Conservation (phyloP, 2,888 invertebrate genomes). For the Rotaria sp. region DNA sequence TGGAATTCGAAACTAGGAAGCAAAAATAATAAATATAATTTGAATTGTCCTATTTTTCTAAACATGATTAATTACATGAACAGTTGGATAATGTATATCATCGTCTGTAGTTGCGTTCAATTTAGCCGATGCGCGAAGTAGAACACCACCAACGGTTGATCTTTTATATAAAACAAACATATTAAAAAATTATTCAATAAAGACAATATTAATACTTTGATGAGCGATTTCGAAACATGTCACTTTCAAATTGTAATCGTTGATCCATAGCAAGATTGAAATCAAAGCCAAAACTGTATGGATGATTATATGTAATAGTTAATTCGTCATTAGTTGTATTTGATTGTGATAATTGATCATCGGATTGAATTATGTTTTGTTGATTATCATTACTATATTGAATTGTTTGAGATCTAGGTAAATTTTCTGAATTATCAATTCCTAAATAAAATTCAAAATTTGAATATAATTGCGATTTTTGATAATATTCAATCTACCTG, state of each 20-base stretch:
- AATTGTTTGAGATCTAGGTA: neutral
- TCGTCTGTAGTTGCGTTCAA: neutral
- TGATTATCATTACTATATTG: neutral
- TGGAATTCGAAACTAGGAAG: neutral
- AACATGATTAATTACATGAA: neutral
- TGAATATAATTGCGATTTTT: neutral
- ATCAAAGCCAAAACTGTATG: neutral
- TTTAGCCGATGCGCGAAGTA: neutral
- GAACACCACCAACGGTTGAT: neutral
- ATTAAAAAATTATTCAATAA: neutral
- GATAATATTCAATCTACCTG: neutral
- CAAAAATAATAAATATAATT: neutral
- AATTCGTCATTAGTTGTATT: neutral
- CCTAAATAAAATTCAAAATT: neutral
- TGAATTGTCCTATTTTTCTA: neutral
- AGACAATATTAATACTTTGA: neutral
- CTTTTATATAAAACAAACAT: neutral
- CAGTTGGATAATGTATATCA: neutral
- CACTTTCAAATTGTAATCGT: neutral
- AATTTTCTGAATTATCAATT: neutral
- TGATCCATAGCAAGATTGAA: neutral
- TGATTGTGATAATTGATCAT: no score
- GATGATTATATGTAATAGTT: neutral
- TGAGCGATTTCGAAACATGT: neutral
- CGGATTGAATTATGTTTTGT: neutral